Evolutionary conservation across 2,888 invertebrate species (phyloP), one percentile per base, ranked within the genome.

Genomic region (Parelbella ahira): DNA sequence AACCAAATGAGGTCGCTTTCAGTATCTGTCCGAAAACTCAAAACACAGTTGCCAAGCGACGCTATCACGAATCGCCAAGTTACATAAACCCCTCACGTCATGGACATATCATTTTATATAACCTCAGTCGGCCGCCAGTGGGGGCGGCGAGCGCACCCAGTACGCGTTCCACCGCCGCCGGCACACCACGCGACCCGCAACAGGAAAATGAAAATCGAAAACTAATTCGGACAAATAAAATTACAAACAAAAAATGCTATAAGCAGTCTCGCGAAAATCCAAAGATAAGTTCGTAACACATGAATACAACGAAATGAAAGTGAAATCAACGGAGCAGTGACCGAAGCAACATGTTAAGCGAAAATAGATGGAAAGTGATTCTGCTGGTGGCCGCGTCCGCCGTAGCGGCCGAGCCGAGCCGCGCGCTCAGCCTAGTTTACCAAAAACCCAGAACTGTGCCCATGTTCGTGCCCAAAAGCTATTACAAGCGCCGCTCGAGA

Each of bases 361-460:
- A 74, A 69, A 77, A 80, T 68, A 70, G 68, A 67, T 88, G 86
- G 88, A 88, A 87, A 86, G 84, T 88, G 60, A 58, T 86, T 57
- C 56, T 88, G 56, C 63, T 87, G 37, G 68, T 78, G 32, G 71
- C 66, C 41, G 74, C 76, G 59, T 66, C 76, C 49, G 68, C 70
- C 15, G 71, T 64, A 34, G 71, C 76, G 11, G 74, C 63, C 56
- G 88, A 88, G 60, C 76, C 79, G 46, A 80, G 74, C 58, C 78
- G 81, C 44, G 83, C 84, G 55, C 63, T 84, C 8, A 73, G 78
- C 55, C 55, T 77, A 57, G 74, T 79, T 47, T 79, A 81, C 55
- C 67, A 72, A 45, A 69, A 64, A 36, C 71, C 74, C 2, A 73
- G 68, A 73, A 71, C 1, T 47, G 62, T 74, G 7, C 62, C 66